Evolutionary conservation across 1,140 invertebrate species (phyloP), one percentile per base, ranked within the genome.

Genomic region (Latrodectus geometricus): DNA sequence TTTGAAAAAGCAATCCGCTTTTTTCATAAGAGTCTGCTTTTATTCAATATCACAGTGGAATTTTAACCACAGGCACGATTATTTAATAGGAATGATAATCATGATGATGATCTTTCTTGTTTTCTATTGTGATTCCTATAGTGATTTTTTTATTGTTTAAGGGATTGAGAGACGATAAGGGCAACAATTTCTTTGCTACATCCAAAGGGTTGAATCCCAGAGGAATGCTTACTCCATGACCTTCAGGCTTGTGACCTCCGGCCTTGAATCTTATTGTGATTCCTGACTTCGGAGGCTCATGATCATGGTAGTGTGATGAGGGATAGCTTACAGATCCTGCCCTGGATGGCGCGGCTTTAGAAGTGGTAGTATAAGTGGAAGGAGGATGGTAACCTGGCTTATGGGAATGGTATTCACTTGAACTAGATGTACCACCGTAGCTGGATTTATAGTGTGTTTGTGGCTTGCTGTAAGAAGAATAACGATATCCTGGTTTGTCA

Each of bases 101-200:
- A 20, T 69, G 74, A 5, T 79, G 69, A 8, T 20, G 23, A 5
- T 86, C 65, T 17, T 79, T 73, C 21, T 87, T 87, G 49, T 87
- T 87, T 54, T 87, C 85, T 17, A 87, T 87, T 9, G 85, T 87
- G 21, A 87, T 87, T 17, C 85, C 85, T 12, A 87, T 87, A 4
- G 85, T 87, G 7, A 87, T 75, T 74, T 87, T 87, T 20, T 87
- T 87, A 66, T 87, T 87, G 56, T 73, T 80, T 3, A 87, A 23
- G 9, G 85, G 85, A 68, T 87, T 87, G 9, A 87, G 70, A 0
- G 84, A 54, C 0, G 78, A 52, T 5, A 73, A 52, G 0, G 85
- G 85, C 9, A 74, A 23, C 61, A 87, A 68, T 14, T 87, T 87
- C 49, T 87, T 87, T 7, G 78, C 69, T 8, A 87, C 85, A 14